Base-by-base conservation (phyloP, 2,113 vertebrate genomes). In the Gnathonemus echidnorhynchus region DNA sequence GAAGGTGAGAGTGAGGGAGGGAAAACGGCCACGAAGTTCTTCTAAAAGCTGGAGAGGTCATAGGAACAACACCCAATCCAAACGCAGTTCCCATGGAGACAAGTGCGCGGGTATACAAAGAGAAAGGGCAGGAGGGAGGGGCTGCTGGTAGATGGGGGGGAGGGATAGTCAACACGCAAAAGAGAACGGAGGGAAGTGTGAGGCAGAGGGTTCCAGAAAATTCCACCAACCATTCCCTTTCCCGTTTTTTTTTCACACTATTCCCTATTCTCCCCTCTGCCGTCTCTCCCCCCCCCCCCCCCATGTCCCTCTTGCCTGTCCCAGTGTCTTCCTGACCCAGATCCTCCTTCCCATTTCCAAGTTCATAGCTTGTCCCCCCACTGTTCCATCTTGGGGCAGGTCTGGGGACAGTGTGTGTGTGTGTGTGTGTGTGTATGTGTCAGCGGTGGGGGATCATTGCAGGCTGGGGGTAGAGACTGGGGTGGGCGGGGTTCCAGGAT, bases 61-160 rank as follows among this genome's bases (percentile, higher is more conserved):
- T 93, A 95, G 92, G 94, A 95, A 94, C 94, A 95, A 95, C 95
- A 95, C 93, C 95, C 95, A 95, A 95, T 96, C 95, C 94, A 94
- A 91, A 93, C 92, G 90, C 92, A 88, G 96, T 96, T 96, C 94
- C 96, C 95, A 96, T 96, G 95, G 96, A 94, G 95, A 96, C 95
- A 92, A 95, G 95, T 93, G 94, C 94, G 95, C 94, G 94, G 92
- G 94, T 89, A 93, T 94, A 96, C 96, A 96, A 96, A 90, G 90
- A 91, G 91, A 56, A 90, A 85, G 89, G 89, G 80, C 92, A 93
- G 90, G 89, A 52, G 91, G 90, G 92, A 92, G 93, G 92, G 93
- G 93, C 90, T 92, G 93, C 90, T 90, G 94, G 93, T 92, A 92
- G 92, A 90, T 90, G 92, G 93, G 92, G 93, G 39, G 85, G 46